Conservation (phyloP, 2,113 vertebrate species). For the Romanogobio albipinnatus region DNA sequence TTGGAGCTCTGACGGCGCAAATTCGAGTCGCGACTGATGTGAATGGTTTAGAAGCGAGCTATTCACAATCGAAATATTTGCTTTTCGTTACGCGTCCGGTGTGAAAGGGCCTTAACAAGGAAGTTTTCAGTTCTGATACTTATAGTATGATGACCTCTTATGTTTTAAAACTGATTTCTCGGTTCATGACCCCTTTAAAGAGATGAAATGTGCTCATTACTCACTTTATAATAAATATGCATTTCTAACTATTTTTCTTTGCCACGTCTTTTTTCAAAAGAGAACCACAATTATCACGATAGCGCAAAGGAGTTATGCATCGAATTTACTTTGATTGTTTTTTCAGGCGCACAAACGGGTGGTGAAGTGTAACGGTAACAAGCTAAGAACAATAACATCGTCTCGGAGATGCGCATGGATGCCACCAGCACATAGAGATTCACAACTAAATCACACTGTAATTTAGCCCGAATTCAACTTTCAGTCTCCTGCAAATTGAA, state of each 20-base stretch:
- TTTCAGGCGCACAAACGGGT: not conserved
- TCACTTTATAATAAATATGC: not conserved
- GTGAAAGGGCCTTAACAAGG: too few relatives aligned
- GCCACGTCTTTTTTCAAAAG: not conserved
- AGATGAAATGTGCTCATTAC: too few relatives aligned
- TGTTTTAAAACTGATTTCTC: too few relatives aligned
- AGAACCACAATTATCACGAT: not conserved
- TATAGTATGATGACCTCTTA: too few relatives aligned
- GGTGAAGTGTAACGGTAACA: not conserved
- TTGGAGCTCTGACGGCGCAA: too few relatives aligned
- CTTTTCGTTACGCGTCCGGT: too few relatives aligned
- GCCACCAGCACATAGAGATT: not conserved
- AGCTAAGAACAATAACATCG: not conserved
- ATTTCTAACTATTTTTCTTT: not conserved
- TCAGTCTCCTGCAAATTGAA: not conserved
- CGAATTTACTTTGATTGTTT: not conserved
- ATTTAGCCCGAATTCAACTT: not conserved
- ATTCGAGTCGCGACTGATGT: too few relatives aligned
- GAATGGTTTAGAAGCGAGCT: too few relatives aligned
- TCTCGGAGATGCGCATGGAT: not conserved
- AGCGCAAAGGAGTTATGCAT: not conserved
- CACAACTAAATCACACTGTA: not conserved
- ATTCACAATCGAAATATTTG: too few relatives aligned
- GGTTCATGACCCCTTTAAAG: too few relatives aligned
- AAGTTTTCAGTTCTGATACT: too few relatives aligned